Base-by-base conservation (phyloP, 2,113 vertebrate genomes). In the Suncus etruscus region DNA sequence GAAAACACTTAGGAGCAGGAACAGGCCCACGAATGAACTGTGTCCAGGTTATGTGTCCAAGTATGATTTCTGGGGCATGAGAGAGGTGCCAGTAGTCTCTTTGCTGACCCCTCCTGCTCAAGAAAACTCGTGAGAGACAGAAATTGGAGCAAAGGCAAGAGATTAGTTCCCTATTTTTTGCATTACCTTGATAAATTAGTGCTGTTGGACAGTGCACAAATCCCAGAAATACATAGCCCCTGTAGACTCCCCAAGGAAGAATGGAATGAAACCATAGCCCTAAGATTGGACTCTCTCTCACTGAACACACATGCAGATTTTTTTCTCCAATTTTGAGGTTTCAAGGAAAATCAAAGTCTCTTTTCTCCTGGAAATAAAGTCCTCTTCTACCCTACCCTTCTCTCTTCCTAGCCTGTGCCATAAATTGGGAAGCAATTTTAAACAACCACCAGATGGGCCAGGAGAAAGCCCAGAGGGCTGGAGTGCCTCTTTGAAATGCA, bases 311-410 rank as follows among this genome's bases (percentile, higher is more conserved):
- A 8, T 1, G 68, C 45, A 81, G 25, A 9, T 66, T 66, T 29
- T 29, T 65, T 86, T 68, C 72, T 27, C 51, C 47, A 39, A 83
- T 63, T 88, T 76, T 73, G 79, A 87, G 29, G 11, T 74, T 72
- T 58, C 61, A 74, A 72, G 86, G 69, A 24, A 87, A 87, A 79
- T 50, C 32, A 47, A 86, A 70, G 11, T 88, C n/a, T 74, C 58
- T 90, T 94, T 89, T 82, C 47, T 24, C 74, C 66, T 65, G 25
- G 11, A 39, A 39, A 63, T 27, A 69, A 51, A 14, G 4, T 58
- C 15, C 54, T 78, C 45, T 79, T 63, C 68, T 75, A 20, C n/a
- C 61, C 25, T 90, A 69, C 11, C 20, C 6, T 65, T 11, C 12
- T 18, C 18, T 79, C 8, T 61, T 69, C 65, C 50, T 18, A 69